Evolutionary conservation across 1,140 invertebrate genomes (phyloP).

Genomic region (Semibalanus balanoides): DNA sequence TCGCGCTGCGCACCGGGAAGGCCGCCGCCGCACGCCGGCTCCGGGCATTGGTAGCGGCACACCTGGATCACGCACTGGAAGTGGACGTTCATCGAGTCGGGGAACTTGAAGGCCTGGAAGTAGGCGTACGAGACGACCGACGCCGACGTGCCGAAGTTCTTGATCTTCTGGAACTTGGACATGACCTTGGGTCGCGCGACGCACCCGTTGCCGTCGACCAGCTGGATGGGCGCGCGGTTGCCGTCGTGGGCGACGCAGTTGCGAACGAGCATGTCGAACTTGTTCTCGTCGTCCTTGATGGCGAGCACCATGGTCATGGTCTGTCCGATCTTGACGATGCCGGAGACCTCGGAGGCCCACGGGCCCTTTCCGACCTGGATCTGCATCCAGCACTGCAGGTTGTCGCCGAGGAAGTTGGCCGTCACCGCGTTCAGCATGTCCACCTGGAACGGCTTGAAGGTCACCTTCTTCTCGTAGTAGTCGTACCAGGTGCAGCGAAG

Average conservation of each 20-base stretch:
- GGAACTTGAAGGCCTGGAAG: slow-evolving; percentile 89
- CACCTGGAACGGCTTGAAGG: slow-evolving; percentile 76
- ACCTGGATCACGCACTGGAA: slow-evolving; percentile 95
- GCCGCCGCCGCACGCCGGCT: slow-evolving; percentile 65
- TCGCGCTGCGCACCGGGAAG: slow-evolving; percentile 21
- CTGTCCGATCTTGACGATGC: slow-evolving; percentile 87
- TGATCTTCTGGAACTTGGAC: slow-evolving; percentile 84
- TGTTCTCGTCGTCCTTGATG: slow-evolving; percentile 88
- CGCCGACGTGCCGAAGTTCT: slow-evolving; percentile 84
- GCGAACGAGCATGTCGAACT: slow-evolving; percentile 85
- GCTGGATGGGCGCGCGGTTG: slow-evolving; percentile 68
- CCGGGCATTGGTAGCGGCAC: slow-evolving; percentile 80
- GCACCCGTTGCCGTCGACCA: slow-evolving; percentile 82
- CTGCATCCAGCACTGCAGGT: slow-evolving; percentile 92
- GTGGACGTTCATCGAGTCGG: slow-evolving; percentile 91
- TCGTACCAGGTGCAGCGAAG: slow-evolving; percentile 86
- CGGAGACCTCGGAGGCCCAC: slow-evolving; percentile 85
- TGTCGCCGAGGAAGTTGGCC: slow-evolving; percentile 86
- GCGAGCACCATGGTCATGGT: slow-evolving; percentile 92
- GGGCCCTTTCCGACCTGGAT: slow-evolving; percentile 81
- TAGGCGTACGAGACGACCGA: slow-evolving; percentile 87
- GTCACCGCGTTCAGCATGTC: slow-evolving; percentile 87
- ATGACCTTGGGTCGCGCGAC: slow-evolving; percentile 85
- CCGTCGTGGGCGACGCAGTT: slow-evolving; percentile 91
- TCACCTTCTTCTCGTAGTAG: slow-evolving; percentile 86